A percentile compares a stretch with the other conserved stretches of the same genome.
Conservation (phyloP, 2,113 vertebrate species). For the Platanista minor region DNA sequence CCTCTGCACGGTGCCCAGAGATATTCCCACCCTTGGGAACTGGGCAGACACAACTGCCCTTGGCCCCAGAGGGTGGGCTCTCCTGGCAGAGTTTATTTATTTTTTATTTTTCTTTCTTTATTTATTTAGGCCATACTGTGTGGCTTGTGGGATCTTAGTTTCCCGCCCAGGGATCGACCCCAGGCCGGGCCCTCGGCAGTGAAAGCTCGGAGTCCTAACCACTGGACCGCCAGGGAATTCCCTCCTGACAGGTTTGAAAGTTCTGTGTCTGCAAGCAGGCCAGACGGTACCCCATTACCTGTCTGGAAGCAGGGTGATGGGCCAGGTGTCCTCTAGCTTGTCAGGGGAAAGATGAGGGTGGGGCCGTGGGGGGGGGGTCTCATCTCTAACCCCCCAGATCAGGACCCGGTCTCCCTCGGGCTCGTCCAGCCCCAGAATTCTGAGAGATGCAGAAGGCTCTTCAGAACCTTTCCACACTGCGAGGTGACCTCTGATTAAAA, state of each 20-base stretch:
- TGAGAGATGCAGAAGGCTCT: neutral
- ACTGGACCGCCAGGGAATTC: neutral
- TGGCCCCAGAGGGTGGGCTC: neutral
- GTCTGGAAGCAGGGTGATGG: rapidly evolving
- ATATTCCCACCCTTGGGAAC: neutral
- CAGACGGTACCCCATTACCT: neutral
- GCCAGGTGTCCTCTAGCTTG: neutral
- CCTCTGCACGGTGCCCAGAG: rapidly evolving
- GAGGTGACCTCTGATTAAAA: neutral
- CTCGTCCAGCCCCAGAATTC: neutral
- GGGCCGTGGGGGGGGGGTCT: no score
- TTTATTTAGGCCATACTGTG: neutral
- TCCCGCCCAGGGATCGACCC: neutral
- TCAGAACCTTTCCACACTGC: neutral
- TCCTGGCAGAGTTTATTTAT: neutral
- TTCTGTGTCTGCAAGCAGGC: neutral
- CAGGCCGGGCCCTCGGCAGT: neutral
- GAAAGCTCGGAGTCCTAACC: neutral
- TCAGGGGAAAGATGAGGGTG: neutral
- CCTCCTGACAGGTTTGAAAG: neutral
- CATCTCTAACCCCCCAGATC: neutral
- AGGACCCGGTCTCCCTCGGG: neutral
- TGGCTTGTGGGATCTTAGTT: neutral
- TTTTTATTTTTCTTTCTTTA: neutral
- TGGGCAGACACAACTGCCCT: no score